These are phyloP conservation scores for Chrysocyon brachyurus DNA, from an alignment of 2,797 vertebrate species.

Conservation along the genomic window DNA sequence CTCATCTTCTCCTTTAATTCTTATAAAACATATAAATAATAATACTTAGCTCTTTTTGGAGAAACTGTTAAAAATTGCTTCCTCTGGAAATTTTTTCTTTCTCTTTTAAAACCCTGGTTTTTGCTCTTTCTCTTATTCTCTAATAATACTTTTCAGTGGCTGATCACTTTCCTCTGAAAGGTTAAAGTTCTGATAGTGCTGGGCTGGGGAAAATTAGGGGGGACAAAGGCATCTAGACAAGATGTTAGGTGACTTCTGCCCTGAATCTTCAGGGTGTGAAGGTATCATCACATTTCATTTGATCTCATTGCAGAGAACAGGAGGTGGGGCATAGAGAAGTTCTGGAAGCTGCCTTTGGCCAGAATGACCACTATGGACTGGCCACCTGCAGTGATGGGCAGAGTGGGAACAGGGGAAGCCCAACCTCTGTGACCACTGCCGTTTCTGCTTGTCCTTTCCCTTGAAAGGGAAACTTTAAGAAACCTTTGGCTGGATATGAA, in stretches of 20 bases:
- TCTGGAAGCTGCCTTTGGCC: neutral
- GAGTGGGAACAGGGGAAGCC: neutral
- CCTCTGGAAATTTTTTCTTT: neutral
- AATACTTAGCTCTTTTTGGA: neutral
- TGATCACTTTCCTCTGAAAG: slow-evolving; percentile 41
- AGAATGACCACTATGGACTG: neutral
- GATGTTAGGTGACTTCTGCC: neutral
- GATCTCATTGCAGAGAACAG: neutral
- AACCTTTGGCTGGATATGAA: neutral
- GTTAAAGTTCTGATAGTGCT: neutral
- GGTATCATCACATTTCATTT: neutral
- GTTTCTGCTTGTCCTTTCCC: neutral
- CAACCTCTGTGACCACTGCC: neutral
- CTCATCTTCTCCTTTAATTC: neutral
- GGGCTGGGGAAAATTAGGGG: neutral
- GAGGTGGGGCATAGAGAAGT: too few relatives aligned
- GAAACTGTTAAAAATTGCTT: slow-evolving; percentile 51
- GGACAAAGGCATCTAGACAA: neutral
- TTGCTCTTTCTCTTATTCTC: slow-evolving; percentile 36
- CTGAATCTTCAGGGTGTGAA: neutral
- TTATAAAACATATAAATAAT: neutral
- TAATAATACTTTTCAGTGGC: neutral
- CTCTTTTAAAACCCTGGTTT: neutral
- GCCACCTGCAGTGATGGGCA: too few relatives aligned
- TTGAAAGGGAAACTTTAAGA: neutral